Percentiles rank a stretch among this genome's conserved stretches.
Conservation (phyloP, 2,888 invertebrate species). For the Bhutanitis thaidina region DNA sequence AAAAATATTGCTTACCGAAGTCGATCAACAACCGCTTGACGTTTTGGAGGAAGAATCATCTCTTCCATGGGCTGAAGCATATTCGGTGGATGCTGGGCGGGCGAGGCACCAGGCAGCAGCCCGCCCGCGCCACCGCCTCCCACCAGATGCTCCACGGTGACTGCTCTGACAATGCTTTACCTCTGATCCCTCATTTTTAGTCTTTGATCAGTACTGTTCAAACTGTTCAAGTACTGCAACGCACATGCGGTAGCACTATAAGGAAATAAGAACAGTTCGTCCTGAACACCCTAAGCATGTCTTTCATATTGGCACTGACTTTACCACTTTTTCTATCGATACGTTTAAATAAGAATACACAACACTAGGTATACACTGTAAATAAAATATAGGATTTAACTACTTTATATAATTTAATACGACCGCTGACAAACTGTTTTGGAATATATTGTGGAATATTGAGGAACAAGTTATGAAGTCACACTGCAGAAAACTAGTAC, state of each 20-base stretch:
- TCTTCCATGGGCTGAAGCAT: conserved; percentile 81
- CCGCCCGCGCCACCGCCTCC: conserved; percentile 86
- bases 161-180: conserved; percentile 42
- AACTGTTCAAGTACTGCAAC: conserved; percentile 61
- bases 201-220: conserved; percentile 33
- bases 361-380: conserved; percentile 7
- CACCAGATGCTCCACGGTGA: conserved; percentile 88
- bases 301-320: conserved; percentile 56
- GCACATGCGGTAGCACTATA: conserved; percentile 54
- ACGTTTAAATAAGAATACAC: conserved; percentile 20
- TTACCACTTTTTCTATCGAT: conserved; percentile 21
- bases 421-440: conserved; percentile 20
- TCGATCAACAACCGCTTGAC: conserved; percentile 92
- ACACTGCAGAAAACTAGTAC: conserved; percentile 36
- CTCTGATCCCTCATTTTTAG: conserved; percentile 54
- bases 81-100: conserved; percentile 81
- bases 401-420: conserved; percentile 5
- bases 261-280: conserved; percentile 59
- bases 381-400: neutral
- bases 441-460: too few relatives aligned
- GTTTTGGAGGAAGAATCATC: conserved; percentile 89
- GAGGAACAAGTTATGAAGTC: conserved; percentile 52
- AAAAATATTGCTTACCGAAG: conserved; percentile 70
- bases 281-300: conserved; percentile 55
- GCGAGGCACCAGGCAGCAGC: conserved; percentile 82